Percentiles rank a stretch among this genome's conserved stretches.
phyloP scores from a whole-genome alignment of 1,140 invertebrate genomes.

The Eciton burchellii region DNA sequence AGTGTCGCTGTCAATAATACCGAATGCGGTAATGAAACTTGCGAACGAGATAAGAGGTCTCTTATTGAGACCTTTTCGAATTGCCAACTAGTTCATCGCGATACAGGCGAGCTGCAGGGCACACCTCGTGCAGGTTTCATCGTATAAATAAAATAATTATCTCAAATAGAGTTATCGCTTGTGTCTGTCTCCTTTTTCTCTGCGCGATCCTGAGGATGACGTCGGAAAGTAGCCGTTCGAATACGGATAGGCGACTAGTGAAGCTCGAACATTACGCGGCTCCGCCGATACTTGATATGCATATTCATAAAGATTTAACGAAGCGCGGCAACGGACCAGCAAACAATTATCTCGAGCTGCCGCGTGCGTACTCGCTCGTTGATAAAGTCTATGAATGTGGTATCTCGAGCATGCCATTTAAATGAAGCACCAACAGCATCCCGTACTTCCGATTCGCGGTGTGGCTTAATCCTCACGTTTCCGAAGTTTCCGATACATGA shows the following conservation, averaged over 20 bases:
- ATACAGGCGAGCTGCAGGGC: no score
- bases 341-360: slow-evolving; percentile 56
- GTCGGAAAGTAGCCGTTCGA: slow-evolving; percentile 27
- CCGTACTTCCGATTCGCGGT: slow-evolving; percentile 52
- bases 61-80: no score
- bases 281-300: slow-evolving; percentile 50
- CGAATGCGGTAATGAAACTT: no score
- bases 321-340: slow-evolving; percentile 36
- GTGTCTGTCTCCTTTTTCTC: no score
- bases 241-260: slow-evolving; percentile 24
- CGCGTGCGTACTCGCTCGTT: slow-evolving; percentile 44
- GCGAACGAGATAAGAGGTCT: no score
- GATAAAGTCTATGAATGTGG: slow-evolving; percentile 59
- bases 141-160: slow-evolving; percentile 15
- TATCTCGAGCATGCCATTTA: slow-evolving; percentile 56
- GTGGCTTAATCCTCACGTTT: slow-evolving; percentile 54
- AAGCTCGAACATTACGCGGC: slow-evolving; percentile 39
- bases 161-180: slow-evolving; percentile 5
- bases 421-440: slow-evolving; percentile 35
- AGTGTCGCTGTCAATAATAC: slow-evolving; percentile 15
- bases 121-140: no score
- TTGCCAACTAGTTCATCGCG: no score
- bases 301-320: slow-evolving; percentile 61
- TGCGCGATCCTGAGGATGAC: not conserved
- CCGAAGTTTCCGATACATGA: slow-evolving; percentile 42